A percentile compares a stretch with the other conserved stretches of the same genome.
phyloP scores from a whole-genome alignment of 2,888 invertebrate species.

The Diaperis boleti region DNA sequence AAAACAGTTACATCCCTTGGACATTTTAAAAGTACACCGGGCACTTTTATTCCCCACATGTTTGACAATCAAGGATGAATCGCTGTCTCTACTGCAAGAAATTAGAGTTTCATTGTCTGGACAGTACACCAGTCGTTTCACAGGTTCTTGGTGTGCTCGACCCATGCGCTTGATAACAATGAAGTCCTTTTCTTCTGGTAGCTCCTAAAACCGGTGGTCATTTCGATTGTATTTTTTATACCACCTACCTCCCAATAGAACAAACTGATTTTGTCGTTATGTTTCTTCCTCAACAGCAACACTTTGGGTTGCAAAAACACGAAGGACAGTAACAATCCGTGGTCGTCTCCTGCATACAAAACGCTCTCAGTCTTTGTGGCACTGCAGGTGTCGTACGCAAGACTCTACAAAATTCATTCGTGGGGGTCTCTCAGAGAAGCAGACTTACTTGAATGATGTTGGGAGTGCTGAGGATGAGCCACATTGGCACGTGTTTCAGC shows the following conservation, averaged over 20 bases:
- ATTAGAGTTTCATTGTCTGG: slow-evolving; percentile 67
- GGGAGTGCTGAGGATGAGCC: slow-evolving; percentile 71
- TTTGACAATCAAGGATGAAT: slow-evolving; percentile 67
- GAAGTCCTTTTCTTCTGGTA: slow-evolving; percentile 68
- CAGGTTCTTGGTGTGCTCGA: slow-evolving; percentile 67
- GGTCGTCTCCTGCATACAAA: slow-evolving; percentile 70
- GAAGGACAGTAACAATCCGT: slow-evolving; percentile 69
- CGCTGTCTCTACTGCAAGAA: slow-evolving; percentile 71
- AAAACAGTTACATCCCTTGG: slow-evolving; percentile 73
- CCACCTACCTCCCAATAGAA: slow-evolving; percentile 72
- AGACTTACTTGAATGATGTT: slow-evolving; percentile 69
- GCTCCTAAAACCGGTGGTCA: slow-evolving; percentile 65
- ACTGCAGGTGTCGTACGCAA: slow-evolving; percentile 66
- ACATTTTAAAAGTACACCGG: slow-evolving; percentile 70
- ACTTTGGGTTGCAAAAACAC: slow-evolving; percentile 70
- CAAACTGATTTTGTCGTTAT: slow-evolving; percentile 69
- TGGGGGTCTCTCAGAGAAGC: not conserved
- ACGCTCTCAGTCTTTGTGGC: slow-evolving; percentile 60
- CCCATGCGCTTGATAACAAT: slow-evolving; percentile 66
- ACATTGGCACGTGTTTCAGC: slow-evolving; percentile 70
- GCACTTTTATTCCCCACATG: slow-evolving; percentile 68
- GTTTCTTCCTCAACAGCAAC: slow-evolving; percentile 67
- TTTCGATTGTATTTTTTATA: not conserved
- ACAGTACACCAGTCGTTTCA: slow-evolving; percentile 68
- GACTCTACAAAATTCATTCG: slow-evolving; percentile 64